Percentiles rank a stretch among this genome's conserved stretches.
phyloP scores from a whole-genome alignment of 1,140 invertebrate genomes.

The Hypothenemus hampei region DNA sequence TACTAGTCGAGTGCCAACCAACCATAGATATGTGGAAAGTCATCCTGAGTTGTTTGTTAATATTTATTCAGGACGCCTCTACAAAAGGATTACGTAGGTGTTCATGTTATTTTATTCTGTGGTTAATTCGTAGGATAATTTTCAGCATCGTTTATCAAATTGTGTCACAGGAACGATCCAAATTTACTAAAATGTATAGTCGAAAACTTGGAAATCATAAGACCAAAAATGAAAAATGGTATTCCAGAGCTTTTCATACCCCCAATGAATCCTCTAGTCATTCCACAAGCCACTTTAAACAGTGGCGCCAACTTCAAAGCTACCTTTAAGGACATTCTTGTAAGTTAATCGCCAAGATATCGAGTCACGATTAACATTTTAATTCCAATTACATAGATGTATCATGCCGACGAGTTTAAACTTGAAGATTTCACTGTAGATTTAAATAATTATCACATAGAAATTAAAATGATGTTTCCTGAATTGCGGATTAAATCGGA shows the following conservation, averaged over 20 bases:
- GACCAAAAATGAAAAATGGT: constrained; percentile 48
- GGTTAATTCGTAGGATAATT: no score
- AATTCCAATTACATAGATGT: constrained; percentile 28
- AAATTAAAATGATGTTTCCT: constrained; percentile 27
- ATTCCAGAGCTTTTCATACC: constrained; percentile 47
- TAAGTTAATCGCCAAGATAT: constrained; percentile 12
- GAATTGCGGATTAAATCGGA: constrained; percentile 27
- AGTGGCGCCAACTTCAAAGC: constrained; percentile 30
- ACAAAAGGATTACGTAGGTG: no score
- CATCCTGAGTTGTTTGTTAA: no score
- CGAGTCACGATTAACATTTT: neutral
- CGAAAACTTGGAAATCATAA: constrained; percentile 44
- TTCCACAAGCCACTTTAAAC: constrained; percentile 31
- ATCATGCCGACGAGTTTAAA: constrained; percentile 26
- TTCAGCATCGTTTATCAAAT: constrained; percentile 50
- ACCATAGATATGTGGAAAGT: no score
- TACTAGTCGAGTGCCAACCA: no score
- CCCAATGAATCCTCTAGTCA: constrained; percentile 46
- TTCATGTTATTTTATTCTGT: no score
- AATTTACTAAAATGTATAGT: constrained; percentile 48
- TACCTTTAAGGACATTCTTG: constrained; percentile 31
- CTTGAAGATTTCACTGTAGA: constrained; percentile 25
- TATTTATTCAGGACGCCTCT: no score
- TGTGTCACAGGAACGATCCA: constrained; percentile 50
- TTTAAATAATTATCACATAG: constrained; percentile 21